Conservation (phyloP, 1,140 invertebrate genomes). For the Propsilocerus akamusi region DNA sequence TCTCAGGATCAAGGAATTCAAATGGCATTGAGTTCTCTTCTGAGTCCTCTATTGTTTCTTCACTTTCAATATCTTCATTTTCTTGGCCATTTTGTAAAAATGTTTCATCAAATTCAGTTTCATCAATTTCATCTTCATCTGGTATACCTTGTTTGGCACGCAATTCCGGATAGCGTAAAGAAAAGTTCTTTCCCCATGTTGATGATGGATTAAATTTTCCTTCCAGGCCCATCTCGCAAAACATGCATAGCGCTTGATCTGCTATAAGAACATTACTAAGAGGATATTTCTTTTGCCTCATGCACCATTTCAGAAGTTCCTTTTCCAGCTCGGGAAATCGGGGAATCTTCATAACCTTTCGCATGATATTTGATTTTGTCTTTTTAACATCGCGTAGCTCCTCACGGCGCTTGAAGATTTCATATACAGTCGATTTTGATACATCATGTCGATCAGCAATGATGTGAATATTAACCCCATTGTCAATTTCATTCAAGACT, state of each 20-base stretch:
- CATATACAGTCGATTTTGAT: background rate
- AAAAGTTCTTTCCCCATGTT: background rate
- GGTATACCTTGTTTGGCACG: no score
- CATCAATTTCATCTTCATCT: no score
- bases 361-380: background rate
- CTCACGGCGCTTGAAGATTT: background rate
- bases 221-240: background rate
- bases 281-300: background rate
- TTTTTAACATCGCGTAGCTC: background rate
- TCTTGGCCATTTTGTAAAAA: no score
- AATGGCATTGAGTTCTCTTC: no score
- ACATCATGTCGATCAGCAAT: background rate
- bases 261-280: background rate
- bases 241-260: background rate
- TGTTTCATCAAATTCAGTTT: no score
- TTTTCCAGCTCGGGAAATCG: background rate
- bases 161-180: background rate
- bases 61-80: no score
- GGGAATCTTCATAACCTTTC: background rate
- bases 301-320: background rate
- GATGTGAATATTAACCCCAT: background rate
- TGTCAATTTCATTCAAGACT: background rate
- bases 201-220: background rate
- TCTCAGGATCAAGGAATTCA: no score
- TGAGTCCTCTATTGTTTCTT: no score